Evolutionary conservation across 2,797 vertebrate genomes (phyloP), one percentile per base, ranked within the genome.

Genomic region (Acipenser oxyrinchus): DNA sequence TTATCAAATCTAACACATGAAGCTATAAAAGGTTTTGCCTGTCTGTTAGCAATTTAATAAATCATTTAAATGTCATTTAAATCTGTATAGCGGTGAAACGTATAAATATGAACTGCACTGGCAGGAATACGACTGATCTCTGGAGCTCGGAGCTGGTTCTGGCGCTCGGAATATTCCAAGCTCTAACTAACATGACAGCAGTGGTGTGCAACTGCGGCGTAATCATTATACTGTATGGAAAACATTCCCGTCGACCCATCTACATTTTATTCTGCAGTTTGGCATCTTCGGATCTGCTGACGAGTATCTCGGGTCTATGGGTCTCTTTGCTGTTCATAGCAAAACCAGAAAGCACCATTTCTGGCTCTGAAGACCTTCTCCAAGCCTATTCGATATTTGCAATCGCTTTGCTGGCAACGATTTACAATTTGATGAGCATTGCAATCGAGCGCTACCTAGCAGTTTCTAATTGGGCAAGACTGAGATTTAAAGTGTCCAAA

Each of bases 361-460:
- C 67, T 0, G 80, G 83, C 3, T 81, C 75, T 1, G 3, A 0
- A n/a, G 66, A 71, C 2, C 71, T 69, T 50, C 74, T 80, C 0
- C 23, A 51, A 1, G 79, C 75, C 1, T 80, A 79, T 1, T 55
- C 77, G 13, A 70, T 80, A 0, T 83, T 78, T 10, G 67, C 81
- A 0, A 64, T 58, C 0, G 81, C 74, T 6, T 79, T 79, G 23
- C 15, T 76, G 0, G 77, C 81, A 48, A 74, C 78, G 6, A 48
- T 72, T 62, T 78, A 78, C 48, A 73, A 77, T 67, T 11, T 78
- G 60, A 73, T 81, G 6, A 73, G 73, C 71, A 78, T 81, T n/a
- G 78, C 63, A 13, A 64, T 81, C 6, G 81, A 84, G 70, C 78
- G 80, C 10, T 87, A 83, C 55, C 77, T 89, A 78, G 81, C 75